Evolutionary conservation across 2,113 vertebrate species (phyloP), one percentile per base, ranked within the genome.

Genomic region (Atrichornis clamosus): DNA sequence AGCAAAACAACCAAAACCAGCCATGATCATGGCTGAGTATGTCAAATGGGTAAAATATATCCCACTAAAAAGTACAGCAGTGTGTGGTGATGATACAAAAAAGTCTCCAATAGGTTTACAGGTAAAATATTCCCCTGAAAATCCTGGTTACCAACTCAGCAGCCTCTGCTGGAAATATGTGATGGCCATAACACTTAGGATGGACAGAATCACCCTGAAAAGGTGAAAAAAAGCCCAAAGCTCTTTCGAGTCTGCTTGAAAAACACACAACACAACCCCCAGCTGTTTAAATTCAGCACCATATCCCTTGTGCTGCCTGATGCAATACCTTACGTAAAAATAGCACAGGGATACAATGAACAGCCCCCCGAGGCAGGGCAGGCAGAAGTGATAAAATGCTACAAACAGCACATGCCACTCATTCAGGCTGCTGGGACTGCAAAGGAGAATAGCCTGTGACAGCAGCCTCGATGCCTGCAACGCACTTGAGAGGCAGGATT

Each of bases 271-370:
- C 24, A 18, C 55, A 47, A 52, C 41, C 52, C 83, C 53, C 49
- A 91, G 84, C 44, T 79, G 47, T 56, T 95, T 50, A 93, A 82
- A 82, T 89, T 89, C 92, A 79, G 67, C 52, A 87, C 52, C 77
- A 79, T 19, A 50, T 47, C 33, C 47, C 58, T 58, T 13, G 42
- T 52, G 39, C 77, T 68, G 73, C 62, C 47, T 82, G 74, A 75
- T 89, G 81, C 52, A 93, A 87, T 15, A 41, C 30, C 52, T 87
- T 19, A 67, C 1, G 1, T 62, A 81, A 64, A 89, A 82, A 10
- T 37, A 60, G 67, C 22, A 8, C 39, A 12, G 84, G 58, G 18
- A 47, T 28, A 56, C 46, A 73, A 41, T 0, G 10, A 96, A 27
- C 9, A 39, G 52, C 53, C 78, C 78, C 68, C 78, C 72, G 7